These are phyloP conservation scores for Ooceraea biroi DNA, from an alignment of 1,140 invertebrate genomes.

Conservation along the genomic window DNA sequence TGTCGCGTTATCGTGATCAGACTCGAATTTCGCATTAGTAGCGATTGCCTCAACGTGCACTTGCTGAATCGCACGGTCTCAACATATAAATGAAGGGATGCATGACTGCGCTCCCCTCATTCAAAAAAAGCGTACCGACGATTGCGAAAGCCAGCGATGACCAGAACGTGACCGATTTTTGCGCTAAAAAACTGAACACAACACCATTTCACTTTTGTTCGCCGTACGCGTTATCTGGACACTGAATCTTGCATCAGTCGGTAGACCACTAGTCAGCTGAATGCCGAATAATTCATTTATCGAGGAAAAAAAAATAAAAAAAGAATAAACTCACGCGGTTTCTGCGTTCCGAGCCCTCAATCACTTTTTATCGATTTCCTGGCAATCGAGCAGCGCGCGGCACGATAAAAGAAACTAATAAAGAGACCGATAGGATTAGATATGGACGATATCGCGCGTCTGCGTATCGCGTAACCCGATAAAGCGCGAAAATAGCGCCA, in stretches of 20 bases:
- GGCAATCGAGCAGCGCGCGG: conserved; percentile 10
- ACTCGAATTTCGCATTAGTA: not conserved
- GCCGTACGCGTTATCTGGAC: conserved; percentile 30
- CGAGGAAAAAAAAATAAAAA: not conserved
- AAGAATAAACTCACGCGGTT: not conserved
- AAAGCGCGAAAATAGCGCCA: conserved; percentile 21
- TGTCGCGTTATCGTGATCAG: not conserved
- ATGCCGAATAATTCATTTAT: conserved; percentile 49
- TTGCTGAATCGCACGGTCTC: not conserved
- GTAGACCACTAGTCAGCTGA: conserved; percentile 32
- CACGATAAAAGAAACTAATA: conserved; percentile 41
- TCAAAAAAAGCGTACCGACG: conserved; percentile 29
- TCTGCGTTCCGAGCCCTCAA: not conserved
- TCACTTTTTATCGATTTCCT: conserved; percentile 39
- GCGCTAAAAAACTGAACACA: conserved; percentile 42
- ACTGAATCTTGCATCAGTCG: conserved; percentile 49
- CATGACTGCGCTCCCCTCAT: not conserved
- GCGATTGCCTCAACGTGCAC: not conserved
- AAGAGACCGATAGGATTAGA: conserved; percentile 34
- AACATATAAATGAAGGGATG: not conserved
- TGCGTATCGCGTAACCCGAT: not conserved
- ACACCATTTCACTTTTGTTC: conserved; percentile 32
- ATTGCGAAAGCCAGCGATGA: conserved; percentile 4
- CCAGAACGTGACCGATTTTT: not conserved
- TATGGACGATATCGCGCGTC: conserved; percentile 36